Percentiles rank a stretch among this genome's conserved stretches.
Evolutionary conservation across 92 coral and sea anemone genomes (phyloP).

Genomic region (Epizoanthus scotinus): DNA sequence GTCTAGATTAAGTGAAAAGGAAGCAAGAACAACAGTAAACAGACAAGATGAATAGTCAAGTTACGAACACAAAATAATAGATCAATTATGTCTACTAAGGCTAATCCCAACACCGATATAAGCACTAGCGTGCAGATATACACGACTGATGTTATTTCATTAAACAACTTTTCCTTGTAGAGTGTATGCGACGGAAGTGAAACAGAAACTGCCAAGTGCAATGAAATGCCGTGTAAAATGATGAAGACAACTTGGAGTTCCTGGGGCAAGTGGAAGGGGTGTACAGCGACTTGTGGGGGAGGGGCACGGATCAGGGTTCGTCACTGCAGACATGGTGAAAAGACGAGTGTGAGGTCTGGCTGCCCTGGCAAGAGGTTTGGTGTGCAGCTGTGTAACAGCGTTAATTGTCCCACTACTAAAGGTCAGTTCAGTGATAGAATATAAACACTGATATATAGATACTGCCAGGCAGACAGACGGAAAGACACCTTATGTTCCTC

Average conservation of each 20-base stretch:
- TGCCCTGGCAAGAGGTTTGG: slow-evolving; percentile 71
- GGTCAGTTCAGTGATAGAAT: slow-evolving; percentile 30
- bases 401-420: slow-evolving; percentile 42
- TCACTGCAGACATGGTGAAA: slow-evolving; percentile 48
- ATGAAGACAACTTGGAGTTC: slow-evolving; percentile 63
- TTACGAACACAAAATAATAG: too few species aligned
- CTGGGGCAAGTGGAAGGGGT: slow-evolving; percentile 76
- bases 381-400: slow-evolving; percentile 54
- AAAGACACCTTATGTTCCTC: neutral
- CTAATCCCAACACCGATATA: neutral
- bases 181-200: slow-evolving; percentile 42
- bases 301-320: slow-evolving; percentile 79
- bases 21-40: too few species aligned
- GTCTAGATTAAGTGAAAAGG: too few species aligned
- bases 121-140: neutral
- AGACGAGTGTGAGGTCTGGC: slow-evolving; percentile 30
- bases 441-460: neutral
- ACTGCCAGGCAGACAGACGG: too few species aligned
- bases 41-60: too few species aligned
- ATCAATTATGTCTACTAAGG: too few species aligned
- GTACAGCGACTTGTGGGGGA: slow-evolving; percentile 78
- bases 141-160: neutral
- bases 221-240: slow-evolving; percentile 55
- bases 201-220: slow-evolving; percentile 64
- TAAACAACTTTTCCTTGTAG: neutral